Base-by-base conservation (phyloP, 2,888 invertebrate genomes). In the Epinotia demarniana region DNA sequence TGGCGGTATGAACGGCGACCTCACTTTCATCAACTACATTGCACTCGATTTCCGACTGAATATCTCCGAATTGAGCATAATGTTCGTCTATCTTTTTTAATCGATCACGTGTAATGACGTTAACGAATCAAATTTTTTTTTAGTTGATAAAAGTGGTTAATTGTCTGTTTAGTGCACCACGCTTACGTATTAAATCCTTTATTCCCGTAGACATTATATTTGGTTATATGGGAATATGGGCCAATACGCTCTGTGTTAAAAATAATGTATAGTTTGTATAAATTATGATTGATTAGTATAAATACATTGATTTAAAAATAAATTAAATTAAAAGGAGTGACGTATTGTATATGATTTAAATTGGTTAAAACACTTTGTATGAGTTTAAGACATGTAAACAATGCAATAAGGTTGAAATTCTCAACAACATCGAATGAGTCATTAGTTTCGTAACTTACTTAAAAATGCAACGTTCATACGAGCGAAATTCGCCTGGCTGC, bases 71-170 rank as follows among this genome's bases (percentile, higher is more conserved):
- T 66, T 53, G 46, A 19, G 19, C 19, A 19, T 57, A 57, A 57
- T 23, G 9, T 46, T 46, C 13, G 46, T 46, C 46, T 13, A 13
- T 46, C 46, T 13, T 46, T 46, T 46, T 46, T 13, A 46, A 46
- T 12, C 46, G 46, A 43, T 43, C 43, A 43, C 18, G 43, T 43
- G 43, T 5, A 43, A 43, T 12, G 43, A 62, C 12, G 43, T 63
- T 19, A 63, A 43, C 12, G 13, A 63, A 63, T 63, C 43, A 13
- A 19, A 19, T 19, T 63, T 63, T 19, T 53, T 53, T 23, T 53
- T 66, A 66, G 11, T 66, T 66, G 23, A 66, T 53, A 19, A 53
- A 9, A 33, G n/a, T 60, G 18, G 69, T 57, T 60, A 66, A 66
- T 13, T 13, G 18, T 23, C 46, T 58, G 27, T 69, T 69, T 23